Conservation (phyloP, 2,888 invertebrate genomes). For the Cheilosia pagana region DNA sequence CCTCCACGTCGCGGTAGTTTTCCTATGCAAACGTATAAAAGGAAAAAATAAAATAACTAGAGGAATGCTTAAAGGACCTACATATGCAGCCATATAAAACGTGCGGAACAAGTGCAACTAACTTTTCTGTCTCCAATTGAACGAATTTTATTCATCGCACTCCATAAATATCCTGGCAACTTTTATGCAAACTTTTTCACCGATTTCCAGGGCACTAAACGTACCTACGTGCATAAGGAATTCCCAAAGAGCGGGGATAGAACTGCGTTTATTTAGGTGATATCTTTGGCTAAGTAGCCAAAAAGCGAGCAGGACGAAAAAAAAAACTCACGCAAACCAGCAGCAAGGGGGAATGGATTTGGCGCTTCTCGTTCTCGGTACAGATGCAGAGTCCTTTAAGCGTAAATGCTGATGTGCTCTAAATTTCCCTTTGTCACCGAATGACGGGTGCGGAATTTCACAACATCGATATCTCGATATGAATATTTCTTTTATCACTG, state of each 20-base stretch:
- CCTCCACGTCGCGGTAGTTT: slow-evolving; percentile 26
- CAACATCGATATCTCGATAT: slow-evolving; percentile 56
- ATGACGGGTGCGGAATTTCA: slow-evolving; percentile 49
- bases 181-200: slow-evolving; percentile 55
- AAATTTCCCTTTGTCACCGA: slow-evolving; percentile 30
- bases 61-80: slow-evolving; percentile 36
- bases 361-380: background rate
- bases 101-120: slow-evolving; percentile 74
- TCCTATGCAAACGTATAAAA: slow-evolving; percentile 2
- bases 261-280: slow-evolving; percentile 38
- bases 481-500: slow-evolving; percentile 37
- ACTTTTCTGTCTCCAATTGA: slow-evolving; percentile 74
- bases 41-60: slow-evolving; percentile 23
- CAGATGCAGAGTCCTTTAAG: slow-evolving; percentile 17
- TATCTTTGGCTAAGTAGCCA: slow-evolving; percentile 62
- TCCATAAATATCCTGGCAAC: slow-evolving; percentile 71
- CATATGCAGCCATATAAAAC: slow-evolving; percentile 56
- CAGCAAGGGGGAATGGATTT: slow-evolving; percentile 19
- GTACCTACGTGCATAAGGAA: slow-evolving; percentile 41
- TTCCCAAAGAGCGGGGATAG: background rate
- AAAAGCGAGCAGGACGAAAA: slow-evolving; percentile 3
- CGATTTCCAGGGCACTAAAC: slow-evolving; percentile 31
- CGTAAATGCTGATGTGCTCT: slow-evolving; percentile 48
- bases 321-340: background rate
- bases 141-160: slow-evolving; percentile 74